Conservation (phyloP, 2,113 vertebrate genomes). For the Myxocyprinus asiaticus region DNA sequence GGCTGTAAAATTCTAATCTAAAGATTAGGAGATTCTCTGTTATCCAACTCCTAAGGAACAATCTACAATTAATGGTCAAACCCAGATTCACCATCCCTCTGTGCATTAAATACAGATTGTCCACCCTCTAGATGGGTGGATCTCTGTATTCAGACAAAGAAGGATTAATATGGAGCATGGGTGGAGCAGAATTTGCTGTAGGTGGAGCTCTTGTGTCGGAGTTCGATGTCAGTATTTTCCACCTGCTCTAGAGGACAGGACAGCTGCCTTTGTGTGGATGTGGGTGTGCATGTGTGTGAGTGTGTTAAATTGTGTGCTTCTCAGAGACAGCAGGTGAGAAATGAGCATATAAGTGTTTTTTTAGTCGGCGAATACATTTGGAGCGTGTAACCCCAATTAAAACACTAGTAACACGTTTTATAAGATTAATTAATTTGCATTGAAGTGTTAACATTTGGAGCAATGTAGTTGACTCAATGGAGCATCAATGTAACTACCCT, state of each 20-base stretch:
- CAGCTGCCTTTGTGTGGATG: conserved; percentile 46
- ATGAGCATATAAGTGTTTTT: conserved; percentile 19
- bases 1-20: too few relatives aligned
- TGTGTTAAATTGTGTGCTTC: conserved; percentile 35
- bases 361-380: conserved; percentile 11
- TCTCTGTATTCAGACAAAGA: conserved; percentile 52
- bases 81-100: background rate
- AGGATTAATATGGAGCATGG: conserved; percentile 51
- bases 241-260: conserved; percentile 67
- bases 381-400: conserved; percentile 37
- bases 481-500: background rate
- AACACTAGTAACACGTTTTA: background rate
- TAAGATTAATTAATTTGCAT: conserved; percentile 49
- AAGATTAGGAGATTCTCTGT: background rate
- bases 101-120: conserved; percentile 47
- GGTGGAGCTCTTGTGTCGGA: conserved; percentile 80
- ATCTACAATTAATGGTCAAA: conserved; percentile 16
- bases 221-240: conserved; percentile 63
- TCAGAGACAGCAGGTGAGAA: conserved; percentile 25
- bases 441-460: background rate
- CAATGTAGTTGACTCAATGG: background rate
- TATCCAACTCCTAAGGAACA: background rate
- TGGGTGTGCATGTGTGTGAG: conserved; percentile 29
- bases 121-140: conserved; percentile 56
- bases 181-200: conserved; percentile 66